These are phyloP conservation scores for Thalpophila matura DNA, from an alignment of 2,888 invertebrate species.

Conservation along the genomic window DNA sequence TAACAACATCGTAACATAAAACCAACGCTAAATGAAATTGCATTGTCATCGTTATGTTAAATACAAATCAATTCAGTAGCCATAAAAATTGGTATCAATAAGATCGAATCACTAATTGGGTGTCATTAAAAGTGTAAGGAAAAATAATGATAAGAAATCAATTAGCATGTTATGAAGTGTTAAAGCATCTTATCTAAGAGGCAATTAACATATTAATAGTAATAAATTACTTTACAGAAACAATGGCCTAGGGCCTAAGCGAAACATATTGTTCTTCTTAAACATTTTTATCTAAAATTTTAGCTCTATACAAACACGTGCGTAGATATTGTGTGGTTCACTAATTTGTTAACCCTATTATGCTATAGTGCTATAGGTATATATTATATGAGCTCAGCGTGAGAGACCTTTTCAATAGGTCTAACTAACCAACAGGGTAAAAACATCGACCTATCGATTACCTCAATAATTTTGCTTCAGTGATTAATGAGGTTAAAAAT, in stretches of 20 bases:
- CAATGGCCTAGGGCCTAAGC: not conserved
- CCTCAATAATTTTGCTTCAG: not conserved
- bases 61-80: not conserved
- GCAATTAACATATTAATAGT: not conserved
- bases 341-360: constrained; percentile 6
- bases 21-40: constrained; percentile 7
- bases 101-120: not conserved
- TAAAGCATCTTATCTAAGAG: not conserved
- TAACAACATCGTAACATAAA: constrained; percentile 6
- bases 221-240: not conserved
- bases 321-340: not conserved
- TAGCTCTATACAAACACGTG: not conserved
- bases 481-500: not conserved
- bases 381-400: not conserved
- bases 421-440: not conserved
- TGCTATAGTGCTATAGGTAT: too few species aligned
- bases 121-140: not conserved
- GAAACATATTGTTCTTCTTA: not conserved
- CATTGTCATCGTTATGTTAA: not conserved
- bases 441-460: not conserved
- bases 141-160: constrained; percentile 4
- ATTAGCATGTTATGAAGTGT: not conserved
- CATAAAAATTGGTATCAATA: not conserved
- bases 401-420: constrained; percentile 5
- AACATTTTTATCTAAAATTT: not conserved